phyloP scores from a whole-genome alignment of 2,888 invertebrate genomes.

The Pecten maximus region DNA sequence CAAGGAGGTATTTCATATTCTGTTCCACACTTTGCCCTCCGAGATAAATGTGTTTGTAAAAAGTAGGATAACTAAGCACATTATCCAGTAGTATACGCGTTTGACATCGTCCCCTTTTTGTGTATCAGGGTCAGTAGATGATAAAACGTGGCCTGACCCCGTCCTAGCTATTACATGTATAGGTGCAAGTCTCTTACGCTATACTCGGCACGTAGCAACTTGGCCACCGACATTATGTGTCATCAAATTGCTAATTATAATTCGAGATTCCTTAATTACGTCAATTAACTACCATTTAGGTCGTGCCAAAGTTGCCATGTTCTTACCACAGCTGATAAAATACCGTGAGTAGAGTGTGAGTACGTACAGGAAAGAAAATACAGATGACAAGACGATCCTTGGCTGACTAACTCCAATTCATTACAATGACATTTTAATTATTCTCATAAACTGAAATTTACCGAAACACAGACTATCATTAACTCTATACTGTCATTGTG shows the following conservation, averaged over 20 bases:
- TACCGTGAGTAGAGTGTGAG: not conserved
- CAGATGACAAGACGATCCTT: not conserved
- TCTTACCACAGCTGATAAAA: not conserved
- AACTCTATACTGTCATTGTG: no score
- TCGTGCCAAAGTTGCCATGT: not conserved
- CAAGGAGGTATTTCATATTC: not conserved
- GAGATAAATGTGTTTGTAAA: not conserved
- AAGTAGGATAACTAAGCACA: not conserved
- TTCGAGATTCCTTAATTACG: not conserved
- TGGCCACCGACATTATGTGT: not conserved
- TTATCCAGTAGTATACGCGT: not conserved
- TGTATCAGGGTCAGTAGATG: not conserved
- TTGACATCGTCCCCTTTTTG: not conserved
- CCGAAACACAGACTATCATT: no score
- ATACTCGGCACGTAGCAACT: not conserved
- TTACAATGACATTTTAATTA: not conserved
- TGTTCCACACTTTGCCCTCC: not conserved
- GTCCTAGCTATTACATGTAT: not conserved
- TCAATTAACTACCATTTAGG: not conserved
- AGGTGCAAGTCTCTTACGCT: not conserved
- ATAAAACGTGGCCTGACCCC: not conserved
- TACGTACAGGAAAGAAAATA: not conserved
- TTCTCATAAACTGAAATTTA: not conserved
- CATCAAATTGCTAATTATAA: not conserved
- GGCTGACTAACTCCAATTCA: not conserved